These are phyloP conservation scores for Drosophila villosipedis DNA, from an alignment of 2,888 invertebrate genomes.

Conservation along the genomic window DNA sequence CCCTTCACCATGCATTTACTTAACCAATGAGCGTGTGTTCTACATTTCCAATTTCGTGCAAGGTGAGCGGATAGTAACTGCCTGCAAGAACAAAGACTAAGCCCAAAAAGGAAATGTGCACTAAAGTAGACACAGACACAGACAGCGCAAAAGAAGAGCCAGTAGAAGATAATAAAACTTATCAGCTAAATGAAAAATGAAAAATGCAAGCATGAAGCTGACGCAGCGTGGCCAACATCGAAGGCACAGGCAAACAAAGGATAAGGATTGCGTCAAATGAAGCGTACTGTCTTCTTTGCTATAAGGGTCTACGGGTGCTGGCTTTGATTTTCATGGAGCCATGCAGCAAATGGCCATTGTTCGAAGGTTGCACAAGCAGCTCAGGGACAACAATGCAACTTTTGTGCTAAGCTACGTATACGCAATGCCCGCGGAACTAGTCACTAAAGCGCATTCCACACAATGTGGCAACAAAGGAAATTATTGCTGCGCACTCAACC, in stretches of 20 bases:
- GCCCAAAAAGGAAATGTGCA: slow-evolving; percentile 21
- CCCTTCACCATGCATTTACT: slow-evolving; percentile 43
- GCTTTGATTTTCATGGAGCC: slow-evolving; percentile 24
- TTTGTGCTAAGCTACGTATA: slow-evolving; percentile 37
- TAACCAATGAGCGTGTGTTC: slow-evolving; percentile 60
- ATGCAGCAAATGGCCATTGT: slow-evolving; percentile 41
- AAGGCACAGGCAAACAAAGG: slow-evolving; percentile 57
- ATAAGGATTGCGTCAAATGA: slow-evolving; percentile 68
- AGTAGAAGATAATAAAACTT: slow-evolving; percentile 55
- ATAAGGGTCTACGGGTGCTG: slow-evolving; percentile 15
- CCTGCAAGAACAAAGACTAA: slow-evolving; percentile 26
- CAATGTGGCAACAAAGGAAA: slow-evolving; percentile 45
- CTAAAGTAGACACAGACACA: slow-evolving; percentile 4
- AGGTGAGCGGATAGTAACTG: slow-evolving; percentile 36
- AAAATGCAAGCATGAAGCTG: slow-evolving; percentile 51
- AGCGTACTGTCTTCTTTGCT: slow-evolving; percentile 48
- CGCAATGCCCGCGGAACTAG: slow-evolving; percentile 43
- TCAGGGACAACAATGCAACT: slow-evolving; percentile 45
- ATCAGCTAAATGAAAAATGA: slow-evolving; percentile 55
- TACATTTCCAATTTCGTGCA: slow-evolving; percentile 49
- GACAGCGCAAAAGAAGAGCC: slow-evolving; percentile 19
- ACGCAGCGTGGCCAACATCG: slow-evolving; percentile 31
- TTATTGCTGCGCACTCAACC: slow-evolving; percentile 49
- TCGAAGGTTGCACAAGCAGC: slow-evolving; percentile 22
- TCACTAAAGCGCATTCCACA: slow-evolving; percentile 9